A percentile compares a stretch with the other conserved stretches of the same genome.
Evolutionary conservation across 2,888 invertebrate species (phyloP).

Genomic region (Caenorhabditis sp.): DNA sequence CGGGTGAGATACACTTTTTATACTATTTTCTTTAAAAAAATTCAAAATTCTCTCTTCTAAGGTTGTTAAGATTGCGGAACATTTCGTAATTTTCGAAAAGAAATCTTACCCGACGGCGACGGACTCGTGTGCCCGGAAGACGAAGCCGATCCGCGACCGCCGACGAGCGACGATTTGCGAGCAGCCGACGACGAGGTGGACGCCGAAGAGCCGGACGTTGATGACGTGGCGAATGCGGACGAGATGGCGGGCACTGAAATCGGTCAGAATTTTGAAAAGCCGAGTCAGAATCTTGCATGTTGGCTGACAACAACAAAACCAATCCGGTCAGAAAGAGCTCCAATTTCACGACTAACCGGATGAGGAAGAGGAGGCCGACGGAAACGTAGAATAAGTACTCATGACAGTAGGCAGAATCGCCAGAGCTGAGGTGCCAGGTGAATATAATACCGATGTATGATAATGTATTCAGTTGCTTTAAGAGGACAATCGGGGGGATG

Average conservation of each 20-base stretch:
- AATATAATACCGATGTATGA: neutral
- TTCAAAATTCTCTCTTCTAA: no score
- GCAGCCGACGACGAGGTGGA: conserved; percentile 20
- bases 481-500: no score
- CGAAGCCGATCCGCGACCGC: conserved; percentile 58
- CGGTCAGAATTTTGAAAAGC: no score
- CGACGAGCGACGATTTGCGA: conserved; percentile 62
- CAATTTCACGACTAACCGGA: no score
- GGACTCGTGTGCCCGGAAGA: conserved; percentile 65
- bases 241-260: conserved; percentile 30
- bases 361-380: conserved; percentile 18
- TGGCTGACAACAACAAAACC: no score
- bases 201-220: conserved; percentile 11
- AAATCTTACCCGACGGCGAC: conserved; percentile 56
- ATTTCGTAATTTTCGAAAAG: neutral
- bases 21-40: no score
- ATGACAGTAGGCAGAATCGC: neutral
- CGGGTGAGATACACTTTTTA: no score
- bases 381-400: conserved; percentile 24
- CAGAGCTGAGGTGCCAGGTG: neutral
- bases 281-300: no score
- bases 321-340: no score
- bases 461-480: conserved; percentile 1
- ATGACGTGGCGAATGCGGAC: conserved; percentile 16
- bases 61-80: no score